These are phyloP conservation scores for Kuschelorhynchus macadamiae DNA, from an alignment of 2,888 invertebrate species.

Conservation along the genomic window DNA sequence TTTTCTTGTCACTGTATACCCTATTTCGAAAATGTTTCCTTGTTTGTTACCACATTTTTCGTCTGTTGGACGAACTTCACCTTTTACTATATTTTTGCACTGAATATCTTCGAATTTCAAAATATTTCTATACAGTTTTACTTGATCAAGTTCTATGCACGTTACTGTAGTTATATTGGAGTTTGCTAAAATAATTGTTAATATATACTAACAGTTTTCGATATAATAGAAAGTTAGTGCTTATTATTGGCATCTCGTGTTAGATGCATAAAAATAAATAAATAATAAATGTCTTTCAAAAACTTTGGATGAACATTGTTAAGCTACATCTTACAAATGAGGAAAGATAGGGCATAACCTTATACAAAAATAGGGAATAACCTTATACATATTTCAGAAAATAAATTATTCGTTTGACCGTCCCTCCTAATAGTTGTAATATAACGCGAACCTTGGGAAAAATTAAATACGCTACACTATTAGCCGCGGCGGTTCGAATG, in stretches of 20 bases:
- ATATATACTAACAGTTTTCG: not conserved
- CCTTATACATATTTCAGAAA: no score
- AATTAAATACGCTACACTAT: no score
- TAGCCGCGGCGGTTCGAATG: no score
- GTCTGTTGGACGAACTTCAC: conserved; percentile 57
- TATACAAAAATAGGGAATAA: no score
- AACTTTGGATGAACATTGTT: no score
- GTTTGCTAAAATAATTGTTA: conserved; percentile 58
- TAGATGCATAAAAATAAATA: not conserved
- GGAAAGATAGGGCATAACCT: no score
- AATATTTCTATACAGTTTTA: conserved; percentile 53
- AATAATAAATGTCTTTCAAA: no score
- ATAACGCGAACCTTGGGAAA: no score
- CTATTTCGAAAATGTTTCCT: conserved; percentile 60
- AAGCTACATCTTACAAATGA: no score
- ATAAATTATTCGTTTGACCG: no score
- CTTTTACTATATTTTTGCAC: conserved; percentile 59
- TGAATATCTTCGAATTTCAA: conserved; percentile 56
- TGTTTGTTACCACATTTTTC: conserved; percentile 58
- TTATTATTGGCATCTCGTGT: not conserved
- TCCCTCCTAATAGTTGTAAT: no score
- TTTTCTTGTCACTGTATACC: conserved; percentile 56
- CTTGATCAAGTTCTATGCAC: conserved; percentile 55
- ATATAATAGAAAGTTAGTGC: not conserved
- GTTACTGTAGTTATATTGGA: conserved; percentile 56